Base-by-base conservation (phyloP, 1,140 invertebrate genomes). In the Dreissena rostriformis region DNA sequence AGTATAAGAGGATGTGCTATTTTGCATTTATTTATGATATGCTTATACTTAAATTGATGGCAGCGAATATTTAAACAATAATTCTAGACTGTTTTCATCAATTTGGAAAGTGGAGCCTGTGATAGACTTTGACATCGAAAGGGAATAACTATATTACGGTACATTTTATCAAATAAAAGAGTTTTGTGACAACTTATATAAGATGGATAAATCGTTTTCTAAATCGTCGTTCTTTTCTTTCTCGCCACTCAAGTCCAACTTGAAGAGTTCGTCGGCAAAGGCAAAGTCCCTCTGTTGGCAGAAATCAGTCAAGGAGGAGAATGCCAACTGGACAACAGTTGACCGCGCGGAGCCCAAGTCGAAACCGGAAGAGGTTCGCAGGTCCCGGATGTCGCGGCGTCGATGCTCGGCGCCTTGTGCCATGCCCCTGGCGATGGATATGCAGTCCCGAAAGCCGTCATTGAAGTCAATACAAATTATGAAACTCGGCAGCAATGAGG, bases 381-480 rank as follows among this genome's bases (percentile, higher is more conserved):
- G 70, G 4, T 29, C 55, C 8, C 71, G 80, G 11, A 12, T 73
- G 0, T 39, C 70, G 8, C n/a, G 28, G 22, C 70, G 80, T 14
- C 26, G 80, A 28, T 72, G 80, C 65, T 82, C 80, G 19, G 80
- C 80, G 11, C 80, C 80, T 2, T 49, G 80, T 67, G 71, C 68
- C 12, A 57, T 82, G 39, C 52, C 71, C 1, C n/a, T 82, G 5
- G 71, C 39, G 15, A 52, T 74, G 11, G 57, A 74, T 29, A 57
- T 57, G 53, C 53, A 57, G 53, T 12, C 53, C 39, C 71, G 80
- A 55, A 82, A 82, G 65, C 80, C 80, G 7, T 57, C 80, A 6
- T 51, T 82, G 4, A 82, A 82, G 39, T 29, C 80, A 11, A 73
- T 82, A 66, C 80, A 82, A 39, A 82, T 82, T 70, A 82, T 82